A percentile compares a stretch with the other conserved stretches of the same genome.
Evolutionary conservation across 2,113 vertebrate species (phyloP).

Genomic region (Epinephelus moara): DNA sequence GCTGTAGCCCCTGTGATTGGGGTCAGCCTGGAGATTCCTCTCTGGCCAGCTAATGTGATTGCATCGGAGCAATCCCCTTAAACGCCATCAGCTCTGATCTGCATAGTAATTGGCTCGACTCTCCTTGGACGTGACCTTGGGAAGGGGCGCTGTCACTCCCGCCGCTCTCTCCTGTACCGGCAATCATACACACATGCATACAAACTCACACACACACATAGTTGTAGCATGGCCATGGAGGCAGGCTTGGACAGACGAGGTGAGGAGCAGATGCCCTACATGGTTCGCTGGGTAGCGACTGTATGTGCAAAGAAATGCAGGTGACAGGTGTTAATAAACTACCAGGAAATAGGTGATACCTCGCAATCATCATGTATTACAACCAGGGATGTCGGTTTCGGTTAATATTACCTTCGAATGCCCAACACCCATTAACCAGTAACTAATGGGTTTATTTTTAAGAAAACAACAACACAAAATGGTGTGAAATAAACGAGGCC

Average conservation of each 20-base stretch:
- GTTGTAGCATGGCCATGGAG: constrained; percentile 6
- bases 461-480: no score
- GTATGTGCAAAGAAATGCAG: constrained; percentile 33
- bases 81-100: constrained; percentile 96
- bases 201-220: constrained; percentile 6
- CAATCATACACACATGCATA: constrained; percentile 68
- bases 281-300: constrained; percentile 25
- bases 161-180: constrained; percentile 72
- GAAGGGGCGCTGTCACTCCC: constrained; percentile 91
- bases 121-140: constrained; percentile 96
- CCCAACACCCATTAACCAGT: no score
- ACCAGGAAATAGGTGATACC: constrained; percentile 49
- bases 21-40: constrained; percentile 93
- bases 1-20: constrained; percentile 91
- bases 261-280: constrained; percentile 52
- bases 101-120: constrained; percentile 97
- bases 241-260: constrained; percentile 37
- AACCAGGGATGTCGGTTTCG: background rate
- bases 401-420: no score
- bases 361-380: constrained; percentile 42
- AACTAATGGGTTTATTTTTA: no score
- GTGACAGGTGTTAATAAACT: constrained; percentile 74
- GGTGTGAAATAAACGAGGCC: no score
- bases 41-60: constrained; percentile 97
- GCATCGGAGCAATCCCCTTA: constrained; percentile 98